Percentiles rank a stretch among this genome's conserved stretches.
Evolutionary conservation across 2,888 invertebrate genomes (phyloP).

Genomic region (Eurois occulta): DNA sequence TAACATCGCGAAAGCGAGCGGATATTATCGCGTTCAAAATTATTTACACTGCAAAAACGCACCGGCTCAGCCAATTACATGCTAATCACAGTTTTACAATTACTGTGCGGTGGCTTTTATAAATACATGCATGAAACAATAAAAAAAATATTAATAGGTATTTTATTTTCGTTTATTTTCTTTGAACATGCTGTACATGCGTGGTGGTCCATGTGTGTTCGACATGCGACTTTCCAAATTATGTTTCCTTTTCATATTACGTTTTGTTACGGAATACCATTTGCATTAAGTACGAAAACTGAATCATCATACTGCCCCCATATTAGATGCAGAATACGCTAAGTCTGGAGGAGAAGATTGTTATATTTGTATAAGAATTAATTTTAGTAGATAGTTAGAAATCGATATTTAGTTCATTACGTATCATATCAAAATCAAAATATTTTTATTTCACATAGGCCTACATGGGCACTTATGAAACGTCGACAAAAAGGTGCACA

Average conservation of each 20-base stretch:
- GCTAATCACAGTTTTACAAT: constrained; percentile 83
- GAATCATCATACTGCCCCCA: background rate
- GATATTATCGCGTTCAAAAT: constrained; percentile 73
- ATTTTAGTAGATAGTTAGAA: background rate
- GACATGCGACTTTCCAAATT: constrained; percentile 52
- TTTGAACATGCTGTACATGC: constrained; percentile 60
- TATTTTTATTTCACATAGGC: no score
- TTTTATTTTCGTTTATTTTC: constrained; percentile 37
- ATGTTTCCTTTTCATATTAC: constrained; percentile 18
- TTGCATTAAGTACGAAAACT: background rate
- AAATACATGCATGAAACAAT: constrained; percentile 68
- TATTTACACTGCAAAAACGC: constrained; percentile 77
- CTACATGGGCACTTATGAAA: no score
- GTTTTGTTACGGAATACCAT: constrained; percentile 32
- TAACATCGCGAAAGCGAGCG: constrained; percentile 74
- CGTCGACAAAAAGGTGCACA: no score
- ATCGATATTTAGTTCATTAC: background rate
- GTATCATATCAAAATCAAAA: no score
- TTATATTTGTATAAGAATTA: background rate
- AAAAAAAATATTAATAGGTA: constrained; percentile 31
- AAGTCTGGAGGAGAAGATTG: background rate
- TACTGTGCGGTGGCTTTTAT: constrained; percentile 72
- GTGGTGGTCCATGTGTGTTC: constrained; percentile 40
- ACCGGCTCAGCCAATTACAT: constrained; percentile 80
- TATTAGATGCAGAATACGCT: background rate